Percentiles rank a stretch among this genome's conserved stretches.
phyloP scores from a whole-genome alignment of 2,113 vertebrate genomes.

The Meles meles region DNA sequence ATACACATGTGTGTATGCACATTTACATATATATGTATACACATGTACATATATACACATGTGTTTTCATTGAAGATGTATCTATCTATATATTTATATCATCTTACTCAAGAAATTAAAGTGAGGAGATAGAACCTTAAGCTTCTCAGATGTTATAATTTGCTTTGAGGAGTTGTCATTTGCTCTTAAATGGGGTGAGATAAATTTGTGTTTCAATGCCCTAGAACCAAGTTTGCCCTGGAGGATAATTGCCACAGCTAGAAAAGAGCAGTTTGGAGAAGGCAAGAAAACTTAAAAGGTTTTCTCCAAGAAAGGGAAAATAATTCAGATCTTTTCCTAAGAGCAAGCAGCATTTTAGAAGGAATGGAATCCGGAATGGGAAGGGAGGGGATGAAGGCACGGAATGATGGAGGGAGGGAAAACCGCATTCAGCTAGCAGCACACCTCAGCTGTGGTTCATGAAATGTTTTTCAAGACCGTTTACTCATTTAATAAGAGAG shows the following conservation, averaged over 20 bases:
- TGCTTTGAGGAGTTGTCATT: neutral
- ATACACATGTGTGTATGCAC: neutral
- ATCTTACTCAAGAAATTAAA: neutral
- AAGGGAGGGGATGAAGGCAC: accelerated
- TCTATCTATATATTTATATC: neutral
- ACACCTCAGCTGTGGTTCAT: neutral
- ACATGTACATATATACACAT: neutral
- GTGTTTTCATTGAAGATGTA: neutral
- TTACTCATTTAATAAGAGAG: neutral
- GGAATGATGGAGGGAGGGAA: neutral
- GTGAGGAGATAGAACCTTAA: neutral
- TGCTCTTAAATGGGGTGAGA: neutral
- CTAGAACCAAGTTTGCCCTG: neutral
- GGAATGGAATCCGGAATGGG: accelerated
- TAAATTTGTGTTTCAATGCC: neutral
- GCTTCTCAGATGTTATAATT: neutral
- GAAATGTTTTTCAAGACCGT: neutral
- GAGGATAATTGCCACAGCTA: neutral
- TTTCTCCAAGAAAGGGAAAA: neutral
- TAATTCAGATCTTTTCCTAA: neutral
- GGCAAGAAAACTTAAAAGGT: neutral
- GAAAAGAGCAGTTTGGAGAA: neutral
- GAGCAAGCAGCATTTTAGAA: neutral
- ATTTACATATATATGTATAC: no score
- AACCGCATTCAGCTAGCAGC: neutral